These are phyloP conservation scores for Pecten maximus DNA, from an alignment of 2,888 invertebrate species.

Conservation along the genomic window DNA sequence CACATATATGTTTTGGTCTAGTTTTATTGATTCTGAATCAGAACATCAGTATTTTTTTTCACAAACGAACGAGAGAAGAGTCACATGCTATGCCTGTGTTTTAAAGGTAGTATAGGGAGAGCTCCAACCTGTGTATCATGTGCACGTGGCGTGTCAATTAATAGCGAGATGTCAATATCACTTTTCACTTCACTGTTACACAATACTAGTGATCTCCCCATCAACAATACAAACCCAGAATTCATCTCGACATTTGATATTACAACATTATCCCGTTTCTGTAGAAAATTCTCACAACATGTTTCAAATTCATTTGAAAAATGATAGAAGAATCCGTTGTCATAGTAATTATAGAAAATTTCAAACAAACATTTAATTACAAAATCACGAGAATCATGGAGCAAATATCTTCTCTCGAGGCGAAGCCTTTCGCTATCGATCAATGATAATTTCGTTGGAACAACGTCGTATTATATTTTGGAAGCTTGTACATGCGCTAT, in stretches of 20 bases:
- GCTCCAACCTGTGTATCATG: background rate
- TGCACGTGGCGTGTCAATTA: background rate
- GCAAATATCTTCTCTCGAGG: background rate
- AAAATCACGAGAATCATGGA: background rate
- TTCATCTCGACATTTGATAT: background rate
- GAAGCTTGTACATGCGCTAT: background rate
- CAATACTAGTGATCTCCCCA: background rate
- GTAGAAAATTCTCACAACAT: background rate
- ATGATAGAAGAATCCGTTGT: background rate
- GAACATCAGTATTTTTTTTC: too few species aligned
- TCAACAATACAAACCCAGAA: background rate
- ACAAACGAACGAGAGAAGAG: background rate
- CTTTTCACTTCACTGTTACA: background rate
- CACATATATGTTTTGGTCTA: too few species aligned
- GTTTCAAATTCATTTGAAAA: slow-evolving; percentile 30
- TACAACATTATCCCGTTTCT: slow-evolving; percentile 11
- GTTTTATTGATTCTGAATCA: too few species aligned
- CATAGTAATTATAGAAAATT: slow-evolving; percentile 19
- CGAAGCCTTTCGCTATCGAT: background rate
- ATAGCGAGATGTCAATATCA: background rate
- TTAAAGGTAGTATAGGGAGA: background rate
- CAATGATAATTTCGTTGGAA: background rate
- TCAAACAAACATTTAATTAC: slow-evolving; percentile 25
- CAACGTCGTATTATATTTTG: background rate
- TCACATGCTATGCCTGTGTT: background rate